Base-by-base conservation (phyloP, 2,113 vertebrate species). In the Zapus hudsonius region DNA sequence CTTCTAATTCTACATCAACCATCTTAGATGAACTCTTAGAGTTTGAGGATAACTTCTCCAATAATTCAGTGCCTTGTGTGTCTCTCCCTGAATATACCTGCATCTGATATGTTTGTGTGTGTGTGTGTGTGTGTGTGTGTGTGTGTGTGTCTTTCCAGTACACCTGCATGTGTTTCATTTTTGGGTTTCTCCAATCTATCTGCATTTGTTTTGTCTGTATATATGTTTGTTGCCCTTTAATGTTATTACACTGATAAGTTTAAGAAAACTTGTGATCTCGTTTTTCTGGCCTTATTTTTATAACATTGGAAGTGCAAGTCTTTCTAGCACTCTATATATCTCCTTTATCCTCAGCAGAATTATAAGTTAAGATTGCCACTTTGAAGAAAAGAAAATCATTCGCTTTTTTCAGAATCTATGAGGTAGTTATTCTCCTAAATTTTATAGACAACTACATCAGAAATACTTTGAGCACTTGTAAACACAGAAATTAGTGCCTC, bases 311-410 rank as follows among this genome's bases (percentile, higher is more conserved):
- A 63, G 5, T 69, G 3, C 27, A 27, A 23, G 2, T 83, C 1
- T 78, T 86, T 79, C 7, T 83, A 82, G 8, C 10, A 87, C 12
- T 69, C 31, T 74, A 3, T 78, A 79, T 1, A 20, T 2, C 12
- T 81, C 16, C 4, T 76, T 38, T 69, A 79, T 7, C 20, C 15
- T 40, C 33, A 86, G 33, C 1, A 96, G 59, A 78, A 85, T 52
- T 20, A 72, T 20, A 42, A 59, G 12, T 94, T 23, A 81, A 72
- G 72, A 83, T 44, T 87, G 4, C 42, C 20, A 74, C 42, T 89
- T 67, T 63, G 29, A 95, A 86, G 38, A 44, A 91, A 88, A 25
- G 82, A 25, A 82, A 36, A 66, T 59, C 61, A 42, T 73, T 70
- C 59, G 11, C 7, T 33, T 42, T 91, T 82, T 40, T 1, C 29